These are phyloP conservation scores for Ptyas mucosa DNA, from an alignment of 2,113 vertebrate genomes.

Conservation along the genomic window DNA sequence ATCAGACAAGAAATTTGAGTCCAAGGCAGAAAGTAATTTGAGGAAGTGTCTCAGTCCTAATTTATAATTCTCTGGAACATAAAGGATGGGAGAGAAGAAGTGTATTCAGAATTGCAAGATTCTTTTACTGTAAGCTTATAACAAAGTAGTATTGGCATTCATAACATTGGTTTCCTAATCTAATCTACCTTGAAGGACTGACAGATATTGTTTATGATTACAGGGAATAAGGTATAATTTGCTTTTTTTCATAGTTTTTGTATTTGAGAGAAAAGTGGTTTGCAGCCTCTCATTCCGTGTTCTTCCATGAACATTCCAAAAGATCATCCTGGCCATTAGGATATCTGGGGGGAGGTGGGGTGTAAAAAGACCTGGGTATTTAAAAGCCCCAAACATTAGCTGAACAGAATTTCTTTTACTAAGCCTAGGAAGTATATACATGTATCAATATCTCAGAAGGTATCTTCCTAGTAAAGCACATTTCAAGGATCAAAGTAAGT, in stretches of 20 bases:
- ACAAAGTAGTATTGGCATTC: background rate
- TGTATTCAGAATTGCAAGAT: background rate
- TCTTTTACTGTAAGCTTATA: background rate
- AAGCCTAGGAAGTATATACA: background rate
- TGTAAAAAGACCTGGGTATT: background rate
- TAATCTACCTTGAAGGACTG: background rate
- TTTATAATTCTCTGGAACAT: background rate
- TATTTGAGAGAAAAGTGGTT: background rate
- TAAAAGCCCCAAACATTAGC: background rate
- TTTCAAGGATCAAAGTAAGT: background rate
- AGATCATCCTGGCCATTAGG: background rate
- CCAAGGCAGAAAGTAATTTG: background rate
- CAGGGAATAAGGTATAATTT: background rate
- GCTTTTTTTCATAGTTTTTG: background rate
- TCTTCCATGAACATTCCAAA: background rate
- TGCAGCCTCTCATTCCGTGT: background rate
- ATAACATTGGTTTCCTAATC: background rate
- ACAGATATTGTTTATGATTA: background rate
- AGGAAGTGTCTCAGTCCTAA: background rate
- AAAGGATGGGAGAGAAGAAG: background rate
- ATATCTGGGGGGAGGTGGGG: background rate
- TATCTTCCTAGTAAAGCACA: background rate
- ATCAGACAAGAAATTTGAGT: background rate
- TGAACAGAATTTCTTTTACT: background rate
- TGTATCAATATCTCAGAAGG: background rate